A percentile compares a stretch with the other conserved stretches of the same genome.
These are phyloP conservation scores for Metridium senile DNA, from an alignment of 92 coral and sea anemone genomes.

Conservation along the genomic window DNA sequence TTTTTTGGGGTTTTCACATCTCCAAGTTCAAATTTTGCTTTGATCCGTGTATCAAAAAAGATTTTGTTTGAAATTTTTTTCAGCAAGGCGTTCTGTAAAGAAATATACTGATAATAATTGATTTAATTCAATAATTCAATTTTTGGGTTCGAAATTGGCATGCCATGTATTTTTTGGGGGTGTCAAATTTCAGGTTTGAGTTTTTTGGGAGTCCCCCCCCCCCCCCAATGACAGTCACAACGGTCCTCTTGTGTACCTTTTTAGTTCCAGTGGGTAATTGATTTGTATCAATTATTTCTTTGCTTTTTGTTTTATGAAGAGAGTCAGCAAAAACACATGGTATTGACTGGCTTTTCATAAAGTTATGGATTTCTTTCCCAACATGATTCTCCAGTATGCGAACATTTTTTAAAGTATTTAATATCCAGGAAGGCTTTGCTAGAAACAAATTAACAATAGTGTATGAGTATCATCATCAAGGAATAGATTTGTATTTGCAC, in stretches of 20 bases:
- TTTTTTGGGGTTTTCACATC: too few relatives aligned
- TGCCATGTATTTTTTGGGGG: too few relatives aligned
- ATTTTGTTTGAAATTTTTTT: too few relatives aligned
- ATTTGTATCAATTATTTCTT: slow-evolving; percentile 46
- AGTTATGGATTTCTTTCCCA: slow-evolving; percentile 74
- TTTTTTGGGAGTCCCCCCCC: too few relatives aligned
- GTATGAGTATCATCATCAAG: neutral
- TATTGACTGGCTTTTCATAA: slow-evolving; percentile 62
- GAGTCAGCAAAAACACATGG: slow-evolving; percentile 30
- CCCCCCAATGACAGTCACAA: neutral
- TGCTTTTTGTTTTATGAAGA: slow-evolving; percentile 55
- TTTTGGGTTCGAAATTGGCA: too few relatives aligned
- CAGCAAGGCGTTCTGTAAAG: too few relatives aligned
- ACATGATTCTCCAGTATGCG: slow-evolving; percentile 86
- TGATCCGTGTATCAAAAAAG: too few relatives aligned
- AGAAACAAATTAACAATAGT: slow-evolving; percentile 8
- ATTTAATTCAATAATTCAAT: too few relatives aligned
- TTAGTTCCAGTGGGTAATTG: slow-evolving; percentile 62
- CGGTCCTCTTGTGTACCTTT: slow-evolving; percentile 51
- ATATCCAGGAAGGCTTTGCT: slow-evolving; percentile 86
- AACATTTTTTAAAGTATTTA: slow-evolving; percentile 87
- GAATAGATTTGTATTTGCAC: neutral
- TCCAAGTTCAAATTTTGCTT: too few relatives aligned
- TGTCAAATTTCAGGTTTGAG: too few relatives aligned
- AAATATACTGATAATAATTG: too few relatives aligned